Percentiles rank a stretch among this genome's conserved stretches.
phyloP scores from a whole-genome alignment of 2,888 invertebrate genomes.

The Drosophila niveifrons region DNA sequence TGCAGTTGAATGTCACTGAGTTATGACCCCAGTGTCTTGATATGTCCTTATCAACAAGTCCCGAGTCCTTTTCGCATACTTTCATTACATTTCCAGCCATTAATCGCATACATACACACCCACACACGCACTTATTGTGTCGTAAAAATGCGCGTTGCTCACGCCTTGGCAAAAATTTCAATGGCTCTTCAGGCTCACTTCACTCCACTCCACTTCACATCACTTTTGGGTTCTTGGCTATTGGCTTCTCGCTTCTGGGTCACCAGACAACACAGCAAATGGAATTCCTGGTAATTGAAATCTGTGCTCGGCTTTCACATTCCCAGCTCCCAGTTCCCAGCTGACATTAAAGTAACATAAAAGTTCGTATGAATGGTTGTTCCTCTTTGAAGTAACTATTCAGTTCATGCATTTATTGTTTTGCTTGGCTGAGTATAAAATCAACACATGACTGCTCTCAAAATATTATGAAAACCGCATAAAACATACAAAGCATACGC shows the following conservation, averaged over 20 bases:
- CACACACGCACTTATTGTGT: conserved; percentile 32
- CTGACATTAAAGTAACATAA: conserved; percentile 53
- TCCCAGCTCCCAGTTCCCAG: neutral
- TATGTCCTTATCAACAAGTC: conserved; percentile 37
- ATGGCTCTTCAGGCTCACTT: conserved; percentile 25
- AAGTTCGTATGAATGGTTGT: conserved; percentile 64
- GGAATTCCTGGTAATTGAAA: conserved; percentile 63
- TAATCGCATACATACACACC: conserved; percentile 54
- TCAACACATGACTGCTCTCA: conserved; percentile 13
- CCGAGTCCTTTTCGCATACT: conserved; percentile 28
- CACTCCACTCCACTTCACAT: neutral
- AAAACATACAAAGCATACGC: conserved; percentile 35
- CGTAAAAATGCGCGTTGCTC: conserved; percentile 64
- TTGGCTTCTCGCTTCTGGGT: neutral
- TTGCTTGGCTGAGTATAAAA: conserved; percentile 13
- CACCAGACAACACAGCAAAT: neutral
- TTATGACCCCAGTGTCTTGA: conserved; percentile 25
- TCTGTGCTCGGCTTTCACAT: conserved; percentile 38
- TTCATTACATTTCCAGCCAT: conserved; percentile 77
- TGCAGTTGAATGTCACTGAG: conserved; percentile 35
- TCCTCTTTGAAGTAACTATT: conserved; percentile 16
- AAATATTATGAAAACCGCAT: conserved; percentile 31
- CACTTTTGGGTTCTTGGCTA: conserved; percentile 2
- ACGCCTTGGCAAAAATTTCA: conserved; percentile 46
- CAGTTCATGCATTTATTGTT: conserved; percentile 15